Base-by-base conservation (phyloP, 1,140 invertebrate genomes). In the Drosophila insularis region DNA sequence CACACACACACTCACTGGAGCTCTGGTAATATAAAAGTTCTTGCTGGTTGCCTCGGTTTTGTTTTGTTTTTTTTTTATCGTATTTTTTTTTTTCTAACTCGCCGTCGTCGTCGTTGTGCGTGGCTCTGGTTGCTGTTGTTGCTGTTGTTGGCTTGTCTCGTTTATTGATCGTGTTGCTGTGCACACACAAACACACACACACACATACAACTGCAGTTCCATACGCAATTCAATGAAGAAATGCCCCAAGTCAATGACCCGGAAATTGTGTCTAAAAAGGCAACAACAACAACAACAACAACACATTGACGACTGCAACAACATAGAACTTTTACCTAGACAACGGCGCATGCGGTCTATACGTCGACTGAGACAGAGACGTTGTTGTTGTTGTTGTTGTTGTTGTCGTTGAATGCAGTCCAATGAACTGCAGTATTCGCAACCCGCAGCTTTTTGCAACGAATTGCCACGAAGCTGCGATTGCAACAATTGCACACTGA, bases 191-290 rank as follows among this genome's bases (percentile, higher is more conserved):
- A 46, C 37, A 63, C 61, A 69, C 65, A 67, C 65, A 72, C 53
- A 69, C 53, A 62, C 61, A 75, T 46, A 67, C 84, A 70, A 70
- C 53, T 89, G 84, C 77, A 89, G 77, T 89, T 76, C 69, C 80
- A 84, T 87, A 89, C 87, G 89, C 82, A 90, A 84, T 87, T 90
- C 89, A 90, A 90, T 90, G 89, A 86, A 90, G 82, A 89, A 89
- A 89, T 89, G 80, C 84, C 78, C 63, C 69, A 89, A 89, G 87
- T 90, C 87, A 90, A 90, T 90, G 87, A 90, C 87, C 87, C 87
- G 87, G 87, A 90, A 90, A 90, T 81, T 90, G 87, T 90, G 87
- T 90, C 87, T 90, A 89, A 90, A 90, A 84, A 90, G 78, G 66
- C 78, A 86, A 75, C 70, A 81, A 77, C 86, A 90, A 78, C 66